These are phyloP conservation scores for Plodia interpunctella DNA, from an alignment of 1,140 invertebrate genomes.

Conservation along the genomic window DNA sequence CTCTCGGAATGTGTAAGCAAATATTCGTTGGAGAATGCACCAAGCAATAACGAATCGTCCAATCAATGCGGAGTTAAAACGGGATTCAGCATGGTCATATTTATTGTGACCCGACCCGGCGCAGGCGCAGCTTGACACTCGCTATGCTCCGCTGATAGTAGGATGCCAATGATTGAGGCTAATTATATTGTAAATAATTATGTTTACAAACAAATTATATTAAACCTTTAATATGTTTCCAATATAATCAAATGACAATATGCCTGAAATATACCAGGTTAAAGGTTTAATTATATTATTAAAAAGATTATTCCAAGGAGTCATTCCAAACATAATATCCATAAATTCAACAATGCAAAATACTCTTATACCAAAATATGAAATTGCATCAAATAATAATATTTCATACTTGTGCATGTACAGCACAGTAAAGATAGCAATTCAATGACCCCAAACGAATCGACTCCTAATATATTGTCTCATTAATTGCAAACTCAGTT, in stretches of 20 bases:
- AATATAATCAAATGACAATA: too few relatives aligned
- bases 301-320: too few relatives aligned
- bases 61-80: slow-evolving; percentile 32
- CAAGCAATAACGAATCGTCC: slow-evolving; percentile 25
- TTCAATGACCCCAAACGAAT: slow-evolving; percentile 31
- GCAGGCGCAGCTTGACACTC: not conserved
- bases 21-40: not conserved
- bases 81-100: slow-evolving; percentile 35
- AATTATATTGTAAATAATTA: too few relatives aligned
- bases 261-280: too few relatives aligned
- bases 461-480: slow-evolving; percentile 38
- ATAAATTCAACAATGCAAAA: too few relatives aligned
- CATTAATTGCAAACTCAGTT: slow-evolving; percentile 35
- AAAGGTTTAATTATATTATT: too few relatives aligned
- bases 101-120: slow-evolving; percentile 40
- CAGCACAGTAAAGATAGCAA: not conserved
- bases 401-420: not conserved
- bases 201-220: too few relatives aligned
- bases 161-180: not conserved
- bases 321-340: too few relatives aligned
- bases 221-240: too few relatives aligned
- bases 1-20: not conserved
- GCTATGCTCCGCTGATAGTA: slow-evolving; percentile 1
- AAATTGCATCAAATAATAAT: too few relatives aligned
- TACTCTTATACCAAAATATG: too few relatives aligned